Evolutionary conservation across 2,113 vertebrate genomes (phyloP).

Genomic region (Centropus bengalensis): DNA sequence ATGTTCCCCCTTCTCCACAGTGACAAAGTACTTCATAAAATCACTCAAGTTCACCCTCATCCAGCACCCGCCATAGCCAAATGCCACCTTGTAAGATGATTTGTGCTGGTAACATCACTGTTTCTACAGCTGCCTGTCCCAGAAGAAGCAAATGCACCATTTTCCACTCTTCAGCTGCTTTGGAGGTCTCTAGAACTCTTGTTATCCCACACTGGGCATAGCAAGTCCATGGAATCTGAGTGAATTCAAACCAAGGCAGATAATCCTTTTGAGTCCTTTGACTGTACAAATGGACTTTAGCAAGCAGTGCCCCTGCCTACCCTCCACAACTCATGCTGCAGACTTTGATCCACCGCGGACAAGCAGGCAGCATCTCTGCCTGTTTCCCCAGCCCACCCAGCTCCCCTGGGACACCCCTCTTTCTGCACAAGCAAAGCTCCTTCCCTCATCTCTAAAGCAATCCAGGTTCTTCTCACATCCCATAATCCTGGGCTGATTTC

Average conservation of each 20-base stretch:
- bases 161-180: background rate
- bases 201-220: background rate
- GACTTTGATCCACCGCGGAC: background rate
- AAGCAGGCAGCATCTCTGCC: background rate
- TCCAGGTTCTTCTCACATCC: background rate
- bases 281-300: background rate
- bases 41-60: too few relatives aligned
- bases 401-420: background rate
- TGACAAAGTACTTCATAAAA: background rate
- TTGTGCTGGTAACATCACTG: background rate
- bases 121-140: background rate
- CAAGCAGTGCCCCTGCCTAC: background rate
- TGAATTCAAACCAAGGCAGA: background rate
- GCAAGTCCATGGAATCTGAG: background rate
- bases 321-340: background rate
- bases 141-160: background rate
- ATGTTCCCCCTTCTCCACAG: background rate
- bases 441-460: background rate
- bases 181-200: background rate
- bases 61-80: background rate
- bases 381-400: background rate
- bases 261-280: background rate
- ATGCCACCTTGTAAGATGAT: background rate
- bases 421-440: background rate
- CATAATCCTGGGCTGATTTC: background rate